Base-by-base conservation (phyloP, 2,797 vertebrate genomes). In the Ctenochaetus hawaiiensis region DNA sequence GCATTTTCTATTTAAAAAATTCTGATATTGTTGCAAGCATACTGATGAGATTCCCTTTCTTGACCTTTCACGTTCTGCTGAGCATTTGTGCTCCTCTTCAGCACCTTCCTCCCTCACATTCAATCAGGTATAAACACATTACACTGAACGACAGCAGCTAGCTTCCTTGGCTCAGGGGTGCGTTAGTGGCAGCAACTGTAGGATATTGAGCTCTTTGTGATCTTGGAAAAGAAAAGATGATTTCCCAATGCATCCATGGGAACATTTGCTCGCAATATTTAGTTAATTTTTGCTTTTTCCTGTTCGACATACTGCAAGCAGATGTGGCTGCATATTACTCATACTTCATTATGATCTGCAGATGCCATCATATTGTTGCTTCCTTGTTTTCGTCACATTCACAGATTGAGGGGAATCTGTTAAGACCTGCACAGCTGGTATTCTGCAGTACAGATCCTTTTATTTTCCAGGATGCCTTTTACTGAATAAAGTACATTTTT, bases 331-430 rank as follows among this genome's bases (percentile, higher is more conserved):
- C 80, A 84, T 86, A 87, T 87, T 84, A 49, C 30, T 65, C n/a
- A n/a, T n/a, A n/a, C 45, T 41, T 87, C 78, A 82, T 88, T 86
- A 84, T 60, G 37, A 68, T 69, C 76, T 82, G 77, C 80, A 86
- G 83, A 87, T 82, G 70, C 85, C 48, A 60, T 75, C 73, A 44
- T 65, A 85, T 72, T 77, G 59, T 80, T 72, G 60, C 63, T 69
- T 83, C 54, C 51, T 61, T 82, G 71, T 85, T 87, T 81, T 30
- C 69, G 51, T 77, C 73, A 75, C 52, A 53, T 44, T 77, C 73
- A 74, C 89, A 90, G 80, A 89, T 83, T 89, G 75, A 81, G 71
- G 53, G n/a, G 34, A 87, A 86, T 75, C 85, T 88, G 82, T 74
- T 83, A 48, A 56, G 63, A 76, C 69, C 39, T 70, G 67, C 68